A percentile compares a stretch with the other conserved stretches of the same genome.
phyloP scores from a whole-genome alignment of 2,888 invertebrate genomes.

The Fragum whitleyi region DNA sequence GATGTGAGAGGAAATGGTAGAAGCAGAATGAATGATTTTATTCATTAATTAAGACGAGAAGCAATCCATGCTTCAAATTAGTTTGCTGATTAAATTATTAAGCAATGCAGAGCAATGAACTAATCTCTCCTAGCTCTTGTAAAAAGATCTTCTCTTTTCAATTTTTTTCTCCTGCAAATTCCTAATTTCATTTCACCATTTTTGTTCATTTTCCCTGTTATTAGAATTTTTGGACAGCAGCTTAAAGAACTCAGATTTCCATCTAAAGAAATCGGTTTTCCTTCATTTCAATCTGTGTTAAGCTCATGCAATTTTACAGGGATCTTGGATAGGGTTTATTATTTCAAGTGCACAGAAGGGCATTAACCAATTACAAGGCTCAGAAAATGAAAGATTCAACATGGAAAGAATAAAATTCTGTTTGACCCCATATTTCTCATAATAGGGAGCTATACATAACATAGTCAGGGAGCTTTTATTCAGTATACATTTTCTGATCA shows the following conservation, averaged over 20 bases:
- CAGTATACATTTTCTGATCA: too few relatives aligned
- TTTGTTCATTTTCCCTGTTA: conserved; percentile 4
- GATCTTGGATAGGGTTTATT: too few relatives aligned
- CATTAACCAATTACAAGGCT: too few relatives aligned
- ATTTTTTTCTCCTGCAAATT: conserved; percentile 9
- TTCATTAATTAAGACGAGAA: conserved; percentile 19
- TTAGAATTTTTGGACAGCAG: conserved; percentile 1
- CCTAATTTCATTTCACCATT: conserved; percentile 14
- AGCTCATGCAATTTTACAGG: not conserved
- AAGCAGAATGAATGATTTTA: conserved; percentile 2
- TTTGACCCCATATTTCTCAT: too few relatives aligned
- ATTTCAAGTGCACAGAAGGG: too few relatives aligned
- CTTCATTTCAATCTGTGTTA: not conserved
- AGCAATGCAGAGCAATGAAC: conserved; percentile 25
- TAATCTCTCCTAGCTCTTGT: conserved; percentile 7
- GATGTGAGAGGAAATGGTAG: too few relatives aligned
- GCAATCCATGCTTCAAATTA: conserved; percentile 26
- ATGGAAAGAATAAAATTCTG: too few relatives aligned
- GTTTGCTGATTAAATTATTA: conserved; percentile 30
- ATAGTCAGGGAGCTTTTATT: too few relatives aligned
- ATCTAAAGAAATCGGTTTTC: not conserved
- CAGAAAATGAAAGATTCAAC: too few relatives aligned
- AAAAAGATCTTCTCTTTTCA: conserved; percentile 9
- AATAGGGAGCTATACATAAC: too few relatives aligned
- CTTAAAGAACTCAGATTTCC: not conserved